A percentile compares a stretch with the other conserved stretches of the same genome.
Evolutionary conservation across 2,888 invertebrate species (phyloP).

Genomic region (Anthoptus insignis): DNA sequence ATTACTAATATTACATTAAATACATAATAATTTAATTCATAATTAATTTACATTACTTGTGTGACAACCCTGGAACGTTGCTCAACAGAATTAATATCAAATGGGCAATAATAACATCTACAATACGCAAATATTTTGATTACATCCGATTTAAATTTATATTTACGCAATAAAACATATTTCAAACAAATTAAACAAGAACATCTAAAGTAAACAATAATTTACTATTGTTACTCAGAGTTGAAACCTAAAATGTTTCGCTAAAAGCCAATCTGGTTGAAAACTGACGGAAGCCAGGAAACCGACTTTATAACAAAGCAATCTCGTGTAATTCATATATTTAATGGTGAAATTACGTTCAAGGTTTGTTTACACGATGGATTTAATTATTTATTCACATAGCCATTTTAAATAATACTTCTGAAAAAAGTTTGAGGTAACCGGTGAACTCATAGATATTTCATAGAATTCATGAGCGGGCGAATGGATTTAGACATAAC

Average conservation of each 20-base stretch:
- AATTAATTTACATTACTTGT: too few species aligned
- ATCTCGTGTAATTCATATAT: not conserved
- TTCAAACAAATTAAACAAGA: too few species aligned
- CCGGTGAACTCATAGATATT: conserved; percentile 24
- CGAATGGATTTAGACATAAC: conserved; percentile 30
- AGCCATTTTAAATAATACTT: not conserved
- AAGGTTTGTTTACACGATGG: conserved; percentile 39
- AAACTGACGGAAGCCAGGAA: too few species aligned
- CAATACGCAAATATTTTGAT: too few species aligned
- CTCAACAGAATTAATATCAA: too few species aligned
- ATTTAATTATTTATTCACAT: conserved; percentile 15
- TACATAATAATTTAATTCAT: too few species aligned
- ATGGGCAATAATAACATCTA: too few species aligned
- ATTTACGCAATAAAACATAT: too few species aligned
- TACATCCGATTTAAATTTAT: too few species aligned
- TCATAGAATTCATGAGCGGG: conserved; percentile 29
- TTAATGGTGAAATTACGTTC: conserved; percentile 30
- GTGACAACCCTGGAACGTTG: too few species aligned
- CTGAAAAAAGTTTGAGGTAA: conserved; percentile 2
- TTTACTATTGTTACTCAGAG: not conserved
- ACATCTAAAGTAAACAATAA: too few species aligned
- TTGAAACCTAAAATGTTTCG: not conserved
- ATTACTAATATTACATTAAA: too few species aligned
- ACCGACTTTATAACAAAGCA: not conserved
- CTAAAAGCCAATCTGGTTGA: not conserved